Base-by-base conservation (phyloP, 2,888 invertebrate species). In the Diarsia mendica region DNA sequence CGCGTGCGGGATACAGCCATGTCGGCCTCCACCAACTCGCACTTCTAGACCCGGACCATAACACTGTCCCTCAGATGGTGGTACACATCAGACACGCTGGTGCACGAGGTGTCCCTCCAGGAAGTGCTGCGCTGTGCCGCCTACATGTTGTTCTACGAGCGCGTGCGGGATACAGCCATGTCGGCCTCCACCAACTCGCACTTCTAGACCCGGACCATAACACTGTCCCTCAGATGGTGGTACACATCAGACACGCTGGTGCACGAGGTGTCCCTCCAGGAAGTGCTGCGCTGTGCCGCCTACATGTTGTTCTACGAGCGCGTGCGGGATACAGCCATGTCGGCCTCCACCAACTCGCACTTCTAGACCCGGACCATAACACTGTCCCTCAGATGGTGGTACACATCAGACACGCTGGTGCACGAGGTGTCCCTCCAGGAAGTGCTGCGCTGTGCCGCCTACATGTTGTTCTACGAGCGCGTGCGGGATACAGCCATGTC, bases 291-390 rank as follows among this genome's bases (percentile, higher is more conserved):
- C 85, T 98, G 98, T 88, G 97, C 98, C 74, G 99, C 99, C 23
- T 99, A 99, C 96, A 97, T 99, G 97, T 96, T 99, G 80, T 99
- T 99, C 96, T 99, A 99, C 94, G 99, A 99, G 93, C 95, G 97
- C 66, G 91, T 93, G 55, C 79, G 90, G 85, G 67, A 83, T 72
- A 46, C 77, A 75, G 48, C 67, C 67, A 78, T 83, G 74, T 44
- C 85, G n/a, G 82, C 80, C 63, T 88, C 86, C 77, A 79, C 88
- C 49, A 82, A 83, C 75, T 73, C 90, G 6, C 89, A 91, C 87
- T 90, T 92, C 83, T 92, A 90, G 65, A 46, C 64, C 53, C 8
- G 76, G n/a, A n/a, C n/a, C 28, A 23, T 2, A 51, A 13, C 8
- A 44, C 15, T 3, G 1, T 46, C 8, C 18, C 48, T 33, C 91